Evolutionary conservation across 2,888 invertebrate species (phyloP).

Genomic region (Leptinotarsa haldemani): DNA sequence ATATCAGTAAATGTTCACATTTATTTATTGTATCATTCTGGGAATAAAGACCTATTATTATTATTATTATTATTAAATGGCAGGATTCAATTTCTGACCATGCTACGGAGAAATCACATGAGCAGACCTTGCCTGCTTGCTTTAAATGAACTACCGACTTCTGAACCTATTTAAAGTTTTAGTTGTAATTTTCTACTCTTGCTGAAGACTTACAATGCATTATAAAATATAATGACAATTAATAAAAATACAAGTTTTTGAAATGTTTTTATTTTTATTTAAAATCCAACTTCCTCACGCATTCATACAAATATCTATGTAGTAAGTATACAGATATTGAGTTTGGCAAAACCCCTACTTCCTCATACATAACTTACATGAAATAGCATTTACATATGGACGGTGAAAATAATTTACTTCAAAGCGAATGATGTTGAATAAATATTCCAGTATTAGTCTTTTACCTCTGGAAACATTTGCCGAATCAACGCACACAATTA

Average conservation of each 20-base stretch:
- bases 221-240: background rate
- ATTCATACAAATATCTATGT: constrained; percentile 8
- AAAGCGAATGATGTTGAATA: background rate
- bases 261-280: background rate
- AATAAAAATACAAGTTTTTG: background rate
- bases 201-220: too few species aligned
- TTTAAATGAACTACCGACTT: too few species aligned
- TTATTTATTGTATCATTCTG: too few species aligned
- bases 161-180: too few species aligned
- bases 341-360: constrained; percentile 4
- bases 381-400: constrained; percentile 13
- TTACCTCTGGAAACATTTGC: background rate
- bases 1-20: too few species aligned
- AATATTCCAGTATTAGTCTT: background rate
- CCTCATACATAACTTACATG: background rate
- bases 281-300: constrained; percentile 1
- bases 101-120: too few species aligned
- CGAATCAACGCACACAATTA: background rate
- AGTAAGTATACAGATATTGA: background rate
- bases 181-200: too few species aligned
- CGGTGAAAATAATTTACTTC: constrained; percentile 7
- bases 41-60: too few species aligned
- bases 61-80: too few species aligned
- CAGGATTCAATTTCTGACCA: too few species aligned
- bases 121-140: too few species aligned